These are phyloP conservation scores for Pempheris klunzingeri DNA, from an alignment of 2,797 vertebrate species.

Conservation along the genomic window DNA sequence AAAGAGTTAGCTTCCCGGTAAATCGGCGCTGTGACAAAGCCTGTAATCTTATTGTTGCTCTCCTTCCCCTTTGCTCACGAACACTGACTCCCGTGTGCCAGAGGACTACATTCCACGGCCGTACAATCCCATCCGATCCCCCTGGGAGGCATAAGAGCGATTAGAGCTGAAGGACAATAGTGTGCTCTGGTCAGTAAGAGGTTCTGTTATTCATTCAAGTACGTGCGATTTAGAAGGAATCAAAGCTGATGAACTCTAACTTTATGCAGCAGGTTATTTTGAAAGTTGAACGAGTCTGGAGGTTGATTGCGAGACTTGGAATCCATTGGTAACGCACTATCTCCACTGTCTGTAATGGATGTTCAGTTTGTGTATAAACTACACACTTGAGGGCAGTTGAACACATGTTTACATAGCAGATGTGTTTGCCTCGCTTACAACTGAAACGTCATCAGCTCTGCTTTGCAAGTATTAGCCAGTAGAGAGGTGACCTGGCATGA, in stretches of 20 bases:
- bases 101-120: slow-evolving; percentile 68
- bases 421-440: slow-evolving; percentile 73
- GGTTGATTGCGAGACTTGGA: slow-evolving; percentile 12
- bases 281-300: slow-evolving; percentile 37
- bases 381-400: slow-evolving; percentile 60
- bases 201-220: slow-evolving; percentile 28
- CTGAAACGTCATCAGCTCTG: slow-evolving; percentile 64
- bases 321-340: slow-evolving; percentile 22
- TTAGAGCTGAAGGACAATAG: slow-evolving; percentile 47
- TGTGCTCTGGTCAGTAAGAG: slow-evolving; percentile 32
- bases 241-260: slow-evolving; percentile 30
- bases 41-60: slow-evolving; percentile 65
- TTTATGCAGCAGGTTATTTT: slow-evolving; percentile 28
- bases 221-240: slow-evolving; percentile 27
- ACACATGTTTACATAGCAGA: slow-evolving; percentile 82
- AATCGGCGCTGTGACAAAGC: slow-evolving; percentile 66
- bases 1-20: slow-evolving; percentile 53
- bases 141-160: slow-evolving; percentile 30
- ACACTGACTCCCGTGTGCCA: slow-evolving; percentile 58
- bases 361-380: slow-evolving; percentile 58
- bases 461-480: slow-evolving; percentile 63
- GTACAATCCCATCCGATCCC: slow-evolving; percentile 56
- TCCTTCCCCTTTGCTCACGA: slow-evolving; percentile 34
- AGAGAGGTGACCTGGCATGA: slow-evolving; percentile 50
- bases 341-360: slow-evolving; percentile 54